Conservation (phyloP, 1,140 invertebrate genomes). For the Procambarus virginalis region DNA sequence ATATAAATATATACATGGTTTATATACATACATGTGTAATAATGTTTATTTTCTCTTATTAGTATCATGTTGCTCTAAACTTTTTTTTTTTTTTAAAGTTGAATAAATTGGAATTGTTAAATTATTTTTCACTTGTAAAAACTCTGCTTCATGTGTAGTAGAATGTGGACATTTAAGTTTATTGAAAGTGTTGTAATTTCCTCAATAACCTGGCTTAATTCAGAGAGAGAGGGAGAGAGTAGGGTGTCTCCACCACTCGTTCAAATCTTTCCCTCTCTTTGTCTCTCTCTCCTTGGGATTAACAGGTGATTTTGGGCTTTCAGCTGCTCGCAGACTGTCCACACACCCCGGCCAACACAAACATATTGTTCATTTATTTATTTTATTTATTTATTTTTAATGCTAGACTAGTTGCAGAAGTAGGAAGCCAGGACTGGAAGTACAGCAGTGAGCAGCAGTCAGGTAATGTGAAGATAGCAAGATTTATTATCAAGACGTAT, state of each 20-base stretch:
- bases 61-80: too few relatives aligned
- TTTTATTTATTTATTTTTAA: too few relatives aligned
- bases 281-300: slow-evolving; percentile 63
- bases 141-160: background rate
- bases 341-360: slow-evolving; percentile 58
- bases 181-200: slow-evolving; percentile 52
- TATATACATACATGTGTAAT: background rate
- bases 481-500: too few relatives aligned
- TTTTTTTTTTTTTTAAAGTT: too few relatives aligned
- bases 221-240: slow-evolving; percentile 60
- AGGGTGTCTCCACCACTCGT: slow-evolving; percentile 25
- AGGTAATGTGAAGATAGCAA: too few relatives aligned
- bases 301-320: slow-evolving; percentile 68
- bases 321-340: slow-evolving; percentile 60
- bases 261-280: slow-evolving; percentile 40
- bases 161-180: background rate
- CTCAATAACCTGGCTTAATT: slow-evolving; percentile 65
- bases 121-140: background rate
- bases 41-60: background rate
- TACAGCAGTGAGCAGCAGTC: background rate
- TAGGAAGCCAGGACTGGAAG: background rate
- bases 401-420: background rate
- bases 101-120: background rate
- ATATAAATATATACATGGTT: background rate
- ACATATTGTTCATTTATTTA: background rate